phyloP scores from a whole-genome alignment of 2,113 vertebrate genomes.

The Tautogolabrus adspersus region DNA sequence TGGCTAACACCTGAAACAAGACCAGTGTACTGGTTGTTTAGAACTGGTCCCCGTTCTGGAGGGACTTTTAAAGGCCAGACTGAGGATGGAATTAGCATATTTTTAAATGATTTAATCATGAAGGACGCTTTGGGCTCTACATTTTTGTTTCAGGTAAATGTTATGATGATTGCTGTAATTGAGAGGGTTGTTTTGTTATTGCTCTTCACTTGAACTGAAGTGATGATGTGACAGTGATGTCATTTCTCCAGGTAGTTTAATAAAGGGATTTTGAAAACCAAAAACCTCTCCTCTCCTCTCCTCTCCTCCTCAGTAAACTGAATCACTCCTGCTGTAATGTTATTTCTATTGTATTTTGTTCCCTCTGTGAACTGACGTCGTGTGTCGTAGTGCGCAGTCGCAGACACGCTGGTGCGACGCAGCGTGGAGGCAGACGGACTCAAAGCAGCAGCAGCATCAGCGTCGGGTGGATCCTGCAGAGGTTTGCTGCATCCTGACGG shows the following conservation, averaged over 20 bases:
- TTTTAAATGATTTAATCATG: too few species aligned
- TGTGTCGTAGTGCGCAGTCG: background rate
- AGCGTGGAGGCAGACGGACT: slow-evolving; percentile 1
- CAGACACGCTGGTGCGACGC: background rate
- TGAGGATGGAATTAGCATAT: background rate
- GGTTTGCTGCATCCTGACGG: background rate
- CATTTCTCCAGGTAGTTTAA: too few species aligned
- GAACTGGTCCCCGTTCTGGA: background rate
- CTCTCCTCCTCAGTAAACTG: background rate
- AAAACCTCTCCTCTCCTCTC: background rate
- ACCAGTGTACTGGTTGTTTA: background rate
- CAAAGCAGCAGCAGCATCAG: background rate
- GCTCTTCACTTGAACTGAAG: too few species aligned
- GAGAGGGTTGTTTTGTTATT: too few species aligned
- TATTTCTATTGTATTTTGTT: background rate
- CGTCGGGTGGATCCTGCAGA: slow-evolving; percentile 3
- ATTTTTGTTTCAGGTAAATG: too few species aligned
- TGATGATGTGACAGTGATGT: too few species aligned
- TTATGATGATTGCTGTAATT: too few species aligned
- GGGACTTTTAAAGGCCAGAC: background rate
- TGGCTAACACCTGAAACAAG: background rate
- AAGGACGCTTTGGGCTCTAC: too few species aligned
- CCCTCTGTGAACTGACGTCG: slow-evolving; percentile 2
- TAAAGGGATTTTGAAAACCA: too few species aligned
- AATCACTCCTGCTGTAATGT: background rate